Evolutionary conservation across 2,797 vertebrate species (phyloP), one percentile per base, ranked within the genome.

Genomic region (Florisuga fusca): DNA sequence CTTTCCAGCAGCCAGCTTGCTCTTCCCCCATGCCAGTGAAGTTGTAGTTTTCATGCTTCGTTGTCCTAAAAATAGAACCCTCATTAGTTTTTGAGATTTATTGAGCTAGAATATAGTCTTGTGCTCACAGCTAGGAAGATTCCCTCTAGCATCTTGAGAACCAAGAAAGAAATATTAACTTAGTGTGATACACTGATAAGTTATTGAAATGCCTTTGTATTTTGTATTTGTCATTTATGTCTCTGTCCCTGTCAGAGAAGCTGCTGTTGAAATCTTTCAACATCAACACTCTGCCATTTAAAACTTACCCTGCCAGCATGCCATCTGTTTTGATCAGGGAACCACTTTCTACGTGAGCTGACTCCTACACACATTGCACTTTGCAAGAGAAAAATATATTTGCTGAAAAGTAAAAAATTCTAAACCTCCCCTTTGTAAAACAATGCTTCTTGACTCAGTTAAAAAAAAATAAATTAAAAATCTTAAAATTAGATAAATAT

Each of bases 241-340:
- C 94, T 96, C 89, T 96, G 95, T 96, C 95, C 95, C 92, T 96
- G 93, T 96, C 96, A 94, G 91, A 66, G 95, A 96, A 96, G 95
- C 91, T 97, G 95, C 96, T 97, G 96, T 95, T 97, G 94, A 96
- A 96, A 97, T 97, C 92, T 90, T 96, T 96, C 95, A 96, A 94
- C 93, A 96, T 97, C 94, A 96, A 97, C 96, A 96, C 96, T 95
- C 95, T 97, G 96, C 96, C 96, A 95, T 96, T 97, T 97, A 96
- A 97, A 97, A 97, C 94, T 96, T 97, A 86, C 82, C 95, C 96
- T 97, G 96, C 95, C 95, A 97, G 91, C 95, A 95, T 94, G 94
- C 96, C 96, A 97, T 97, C 96, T 97, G 96, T 95, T 97, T 96
- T 96, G 96, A 96, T 96, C 95, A 96, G 95, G 96, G 94, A 96